Evolutionary conservation across 2,113 vertebrate species (phyloP).

Genomic region (Syrmaticus mikado): DNA sequence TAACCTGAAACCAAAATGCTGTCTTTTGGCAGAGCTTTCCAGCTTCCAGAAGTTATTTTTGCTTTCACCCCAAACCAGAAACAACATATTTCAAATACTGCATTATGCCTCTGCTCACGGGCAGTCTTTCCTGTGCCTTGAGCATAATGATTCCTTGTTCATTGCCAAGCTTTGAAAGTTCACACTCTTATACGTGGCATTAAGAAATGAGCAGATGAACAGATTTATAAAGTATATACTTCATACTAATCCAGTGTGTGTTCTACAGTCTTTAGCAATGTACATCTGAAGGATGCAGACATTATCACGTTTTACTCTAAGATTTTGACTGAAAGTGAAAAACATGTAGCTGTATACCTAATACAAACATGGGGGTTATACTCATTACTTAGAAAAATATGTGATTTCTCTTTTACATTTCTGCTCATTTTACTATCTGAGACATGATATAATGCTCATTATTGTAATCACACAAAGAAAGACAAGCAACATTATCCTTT

Average conservation of each 20-base stretch:
- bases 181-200: background rate
- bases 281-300: background rate
- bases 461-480: background rate
- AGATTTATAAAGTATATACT: background rate
- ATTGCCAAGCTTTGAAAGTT: background rate
- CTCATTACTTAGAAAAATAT: background rate
- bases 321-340: background rate
- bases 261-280: too few relatives aligned
- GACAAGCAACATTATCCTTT: background rate
- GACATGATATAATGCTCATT: background rate
- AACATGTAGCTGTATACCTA: background rate
- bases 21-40: background rate
- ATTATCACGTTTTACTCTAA: background rate
- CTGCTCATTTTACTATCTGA: background rate
- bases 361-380: background rate
- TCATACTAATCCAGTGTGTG: background rate
- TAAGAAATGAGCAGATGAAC: background rate
- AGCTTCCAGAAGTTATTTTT: background rate
- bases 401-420: background rate
- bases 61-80: background rate
- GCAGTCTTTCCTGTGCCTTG: background rate
- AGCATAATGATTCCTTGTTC: background rate
- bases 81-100: background rate
- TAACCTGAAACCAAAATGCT: background rate
- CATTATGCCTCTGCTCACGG: accelerated